Evolutionary conservation across 2,888 invertebrate genomes (phyloP).

Genomic region (Frankliniella fusca): DNA sequence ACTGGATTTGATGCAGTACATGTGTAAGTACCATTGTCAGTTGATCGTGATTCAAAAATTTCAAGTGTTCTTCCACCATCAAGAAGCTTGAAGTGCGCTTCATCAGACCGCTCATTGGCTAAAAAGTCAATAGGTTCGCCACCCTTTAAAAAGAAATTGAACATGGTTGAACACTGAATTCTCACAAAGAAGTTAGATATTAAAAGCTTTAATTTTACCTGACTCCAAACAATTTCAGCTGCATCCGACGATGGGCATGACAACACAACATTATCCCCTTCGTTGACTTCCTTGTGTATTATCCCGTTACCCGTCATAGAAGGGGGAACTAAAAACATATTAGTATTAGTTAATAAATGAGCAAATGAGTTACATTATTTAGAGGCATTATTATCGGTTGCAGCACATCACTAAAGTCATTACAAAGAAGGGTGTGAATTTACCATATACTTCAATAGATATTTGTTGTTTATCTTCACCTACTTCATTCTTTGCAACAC

Average conservation of each 20-base stretch:
- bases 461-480: conserved; percentile 47
- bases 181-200: not conserved
- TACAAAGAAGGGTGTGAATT: conserved; percentile 29
- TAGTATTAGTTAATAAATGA: not conserved
- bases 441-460: conserved; percentile 43
- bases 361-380: not conserved
- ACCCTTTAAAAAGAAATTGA: conserved; percentile 34
- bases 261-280: conserved; percentile 40
- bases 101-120: conserved; percentile 38
- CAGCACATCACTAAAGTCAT: not conserved
- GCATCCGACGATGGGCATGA: conserved; percentile 42
- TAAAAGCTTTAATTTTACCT: conserved; percentile 37
- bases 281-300: conserved; percentile 38
- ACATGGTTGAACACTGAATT: not conserved
- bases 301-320: conserved; percentile 31
- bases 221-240: conserved; percentile 41
- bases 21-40: conserved; percentile 54
- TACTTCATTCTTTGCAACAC: conserved; percentile 53
- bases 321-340: conserved; percentile 39
- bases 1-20: conserved; percentile 59
- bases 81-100: conserved; percentile 36
- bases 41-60: conserved; percentile 40
- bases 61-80: conserved; percentile 38
- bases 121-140: conserved; percentile 34
- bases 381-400: not conserved